Evolutionary conservation across 2,113 vertebrate genomes (phyloP), one percentile per base, ranked within the genome.

Genomic region (Neogobius melanostomus): DNA sequence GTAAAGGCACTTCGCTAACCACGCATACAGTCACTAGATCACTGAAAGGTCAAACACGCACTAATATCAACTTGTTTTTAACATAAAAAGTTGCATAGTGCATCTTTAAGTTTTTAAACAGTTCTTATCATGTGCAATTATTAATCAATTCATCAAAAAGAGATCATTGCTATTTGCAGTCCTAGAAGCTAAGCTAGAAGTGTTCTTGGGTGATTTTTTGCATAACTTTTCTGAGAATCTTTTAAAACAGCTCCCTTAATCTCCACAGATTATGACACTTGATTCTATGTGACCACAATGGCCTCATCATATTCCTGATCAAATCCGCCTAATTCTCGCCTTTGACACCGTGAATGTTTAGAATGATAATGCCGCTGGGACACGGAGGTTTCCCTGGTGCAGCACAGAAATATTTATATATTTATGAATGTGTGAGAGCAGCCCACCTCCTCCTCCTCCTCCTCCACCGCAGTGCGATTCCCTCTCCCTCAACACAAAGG

Each of bases 401-500:
- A 85, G 63, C 70, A 63, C 61, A 28, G 66, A 65, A 12, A 64
- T 48, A 64, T 46, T 63, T 70, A 71, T 64, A 21, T 73, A 47
- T 46, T 14, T 76, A 7, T 59, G 56, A 36, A 59, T 67, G 46
- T 50, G 56, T 11, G n/a, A 16, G 64, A 53, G 76, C 77, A 63
- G 72, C 46, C 73, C 72, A 68, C 76, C 80, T 51, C 78, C 76
- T 87, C 90, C 28, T 28, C 28, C 28, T 28, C 72, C 72, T 68
- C 76, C 80, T 51, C 78, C 76, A 86, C 90, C 86, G 90, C 90
- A 91, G 86, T 87, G 83, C 73, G 68, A 89, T 85, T 77, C 84
- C 81, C 82, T 64, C 44, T 48, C 44, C 62, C 44, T 46, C 62
- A 47, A 47, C 89, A 85, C 79, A 88, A 88, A 88, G 75, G 80